Base-by-base conservation (phyloP, 2,113 vertebrate species). In the Paralichthys olivaceus region DNA sequence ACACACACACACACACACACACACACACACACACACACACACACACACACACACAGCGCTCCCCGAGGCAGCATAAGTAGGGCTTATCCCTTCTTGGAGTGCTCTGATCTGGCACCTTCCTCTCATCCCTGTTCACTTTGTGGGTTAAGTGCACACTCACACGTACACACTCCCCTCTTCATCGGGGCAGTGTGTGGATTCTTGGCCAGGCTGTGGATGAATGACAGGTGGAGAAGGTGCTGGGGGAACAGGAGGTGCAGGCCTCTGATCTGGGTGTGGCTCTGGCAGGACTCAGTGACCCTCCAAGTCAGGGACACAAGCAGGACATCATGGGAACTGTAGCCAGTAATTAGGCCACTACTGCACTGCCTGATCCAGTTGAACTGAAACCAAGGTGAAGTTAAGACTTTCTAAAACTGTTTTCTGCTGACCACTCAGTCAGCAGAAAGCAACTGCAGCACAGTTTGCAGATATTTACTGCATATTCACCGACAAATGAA, bases 21-120 rank as follows among this genome's bases (percentile, higher is more conserved):
- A 65, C 84, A 79, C 67, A 59, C 65, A 51, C 67, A 82, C 51
- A 79, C 58, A 74, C 67, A 63, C 72, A 72, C 61, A 64, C 79
- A 79, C 67, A 59, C 65, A 56, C 67, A 82, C 51, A 65, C 25
- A 57, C 9, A 58, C 34, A 59, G 26, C 49, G 19, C 25, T 57
- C 70, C 47, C 53, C 59, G 74, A 69, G 74, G 83, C 60, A 69
- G 70, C 77, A 75, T 83, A 88, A 89, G 89, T 66, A 75, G 69
- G 87, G 87, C 87, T 93, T 84, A 89, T 90, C 86, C 86, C 76
- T 89, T 86, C 87, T 85, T 81, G 77, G 84, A 81, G 51, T 53
- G 72, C 75, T 83, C 83, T 82, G 79, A 84, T 88, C 83, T 90
- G 89, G 72, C 83, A 83, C 69, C 82, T 74, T 63, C 63, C 80